Base-by-base conservation (phyloP, 2,797 vertebrate genomes). In the Typhlichthys subterraneus region DNA sequence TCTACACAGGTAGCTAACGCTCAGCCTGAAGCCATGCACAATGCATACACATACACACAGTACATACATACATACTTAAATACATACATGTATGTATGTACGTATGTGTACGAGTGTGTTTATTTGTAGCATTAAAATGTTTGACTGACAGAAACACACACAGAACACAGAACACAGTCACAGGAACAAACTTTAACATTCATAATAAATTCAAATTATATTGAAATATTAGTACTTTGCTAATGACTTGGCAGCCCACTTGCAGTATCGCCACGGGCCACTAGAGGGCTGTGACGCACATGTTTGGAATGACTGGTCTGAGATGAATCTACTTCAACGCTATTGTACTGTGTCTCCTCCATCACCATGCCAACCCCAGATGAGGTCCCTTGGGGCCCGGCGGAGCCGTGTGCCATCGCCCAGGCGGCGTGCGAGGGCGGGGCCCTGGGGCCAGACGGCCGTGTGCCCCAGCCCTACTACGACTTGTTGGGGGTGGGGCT, bases 401-500 rank as follows among this genome's bases (percentile, higher is more conserved):
- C 72, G 70, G 71, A 85, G 12, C 82, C 79, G 1, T 60, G 13
- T 1, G 31, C 69, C 31, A 87, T 93, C 67, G 87, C 77, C 70
- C 82, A 80, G 61, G 72, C 61, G 12, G 62, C 91, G 65, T 85
- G 92, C 29, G 68, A 77, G 3, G 89, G 88, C 0, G 68, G 84
- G 61, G 67, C 71, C 57, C 88, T 87, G 0, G 14, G 50, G 4
- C 65, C 76, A 14, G 79, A 90, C 29, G 61, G 77, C 38, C 63
- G 64, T 2, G 72, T 93, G 11, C 90, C 88, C 13, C 73, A 70
- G 49, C 87, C 87, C 2, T 92, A 88, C 73, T 87, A 84, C 53
- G 58, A 81, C 47, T 69, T 89, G 54, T 73, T 93, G 59, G 69
- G n/a, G 63, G 82, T 60, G 4, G 90, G 91, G 12, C 76, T 89